Evolutionary conservation across 2,113 vertebrate genomes (phyloP), one percentile per base, ranked within the genome.

Genomic region (Paraplagusia blochii): DNA sequence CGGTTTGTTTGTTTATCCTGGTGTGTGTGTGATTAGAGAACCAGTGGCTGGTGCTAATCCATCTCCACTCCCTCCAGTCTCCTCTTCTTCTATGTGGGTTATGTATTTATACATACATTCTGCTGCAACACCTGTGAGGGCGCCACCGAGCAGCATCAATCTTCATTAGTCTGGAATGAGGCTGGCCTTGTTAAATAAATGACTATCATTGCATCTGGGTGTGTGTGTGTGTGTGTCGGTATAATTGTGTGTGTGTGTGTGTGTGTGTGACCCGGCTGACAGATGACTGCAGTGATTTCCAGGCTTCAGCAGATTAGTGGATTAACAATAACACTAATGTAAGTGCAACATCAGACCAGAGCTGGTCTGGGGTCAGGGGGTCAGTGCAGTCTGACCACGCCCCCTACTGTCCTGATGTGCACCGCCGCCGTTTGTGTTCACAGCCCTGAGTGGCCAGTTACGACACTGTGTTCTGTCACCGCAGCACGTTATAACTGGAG

Each of bases 301-400:
- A 87, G 88, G 75, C 77, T 88, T 84, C 85, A 88, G 78, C 82
- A 90, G 88, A 90, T 91, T 91, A 89, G 79, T 54, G 86, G 88
- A 90, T 90, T 90, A 90, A 79, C 87, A 88, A 85, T 88, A 86
- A 84, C 77, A 65, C 80, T 74, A 88, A 84, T 83, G 79, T 82
- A 77, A 65, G 58, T 16, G 49, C 48, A 48, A 29, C 51, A 45
- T 72, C 57, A 76, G 36, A 76, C 46, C 66, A 55, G 51, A 50
- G 29, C 57, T 45, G 40, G 36, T 55, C 44, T 22, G 42, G 64
- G 58, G 66, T 70, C 75, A 2, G 57, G 49, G 7, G 16, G 22
- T 72, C 22, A 29, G 42, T 53, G 53, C 65, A 54, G 60, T 15
- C 36, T 69, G 74, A 76, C 72, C 74, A 44, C 38, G 16, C 11